Evolutionary conservation across 1,140 invertebrate species (phyloP).

Genomic region (Druon quercuslanigerum): DNA sequence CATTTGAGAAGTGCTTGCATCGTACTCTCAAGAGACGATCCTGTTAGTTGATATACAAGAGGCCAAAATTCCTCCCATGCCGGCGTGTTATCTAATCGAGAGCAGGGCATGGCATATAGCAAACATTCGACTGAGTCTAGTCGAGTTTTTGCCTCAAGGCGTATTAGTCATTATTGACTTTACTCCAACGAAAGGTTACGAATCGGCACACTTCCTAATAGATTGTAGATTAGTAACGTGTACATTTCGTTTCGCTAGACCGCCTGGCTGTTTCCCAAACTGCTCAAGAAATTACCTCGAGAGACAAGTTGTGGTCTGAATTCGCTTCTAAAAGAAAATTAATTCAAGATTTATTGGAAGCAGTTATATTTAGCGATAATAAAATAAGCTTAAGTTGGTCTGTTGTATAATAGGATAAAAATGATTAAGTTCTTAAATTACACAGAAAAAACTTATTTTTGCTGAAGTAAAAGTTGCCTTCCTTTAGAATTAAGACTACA

Average conservation of each 20-base stretch:
- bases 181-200: conserved; percentile 22
- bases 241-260: background rate
- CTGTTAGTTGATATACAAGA: conserved; percentile 1
- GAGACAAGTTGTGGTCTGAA: no score
- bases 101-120: background rate
- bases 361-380: no score
- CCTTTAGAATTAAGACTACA: no score
- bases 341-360: no score
- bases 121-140: background rate
- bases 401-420: no score
- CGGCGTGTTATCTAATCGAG: background rate
- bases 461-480: no score
- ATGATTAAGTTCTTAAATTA: no score
- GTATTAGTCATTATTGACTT: conserved; percentile 10
- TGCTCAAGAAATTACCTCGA: no score
- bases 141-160: background rate
- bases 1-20: background rate
- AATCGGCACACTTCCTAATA: conserved; percentile 17
- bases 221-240: conserved; percentile 18
- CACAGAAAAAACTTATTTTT: no score
- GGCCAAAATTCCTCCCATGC: conserved; percentile 2
- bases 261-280: background rate
- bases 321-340: no score
- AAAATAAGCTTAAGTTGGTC: no score
- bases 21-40: conserved; percentile 11